These are phyloP conservation scores for Sander vitreus DNA, from an alignment of 2,113 vertebrate genomes.

Conservation along the genomic window DNA sequence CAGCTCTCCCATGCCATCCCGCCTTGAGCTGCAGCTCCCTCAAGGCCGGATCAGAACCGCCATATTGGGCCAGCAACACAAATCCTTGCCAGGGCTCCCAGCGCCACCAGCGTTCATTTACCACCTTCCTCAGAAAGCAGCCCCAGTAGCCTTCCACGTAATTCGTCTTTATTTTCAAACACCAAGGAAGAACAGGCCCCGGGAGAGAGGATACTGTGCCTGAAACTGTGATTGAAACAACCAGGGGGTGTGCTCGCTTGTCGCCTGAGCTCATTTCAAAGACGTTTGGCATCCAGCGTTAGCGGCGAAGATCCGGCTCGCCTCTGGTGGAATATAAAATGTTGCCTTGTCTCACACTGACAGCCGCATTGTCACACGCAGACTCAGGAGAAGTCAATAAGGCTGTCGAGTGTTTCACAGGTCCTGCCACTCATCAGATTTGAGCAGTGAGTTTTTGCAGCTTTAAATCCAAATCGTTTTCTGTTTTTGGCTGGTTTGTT, in stretches of 20 bases:
- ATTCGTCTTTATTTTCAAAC: constrained; percentile 56
- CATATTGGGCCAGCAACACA: constrained; percentile 17
- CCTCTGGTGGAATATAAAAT: constrained; percentile 61
- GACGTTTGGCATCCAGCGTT: constrained; percentile 57
- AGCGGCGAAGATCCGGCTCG: constrained; percentile 41
- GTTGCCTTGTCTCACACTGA: constrained; percentile 57
- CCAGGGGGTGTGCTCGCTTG: constrained; percentile 50
- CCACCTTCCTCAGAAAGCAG: constrained; percentile 37
- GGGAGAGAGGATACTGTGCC: constrained; percentile 36
- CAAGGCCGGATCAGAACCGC: constrained; percentile 54
- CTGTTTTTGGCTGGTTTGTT: constrained; percentile 16
- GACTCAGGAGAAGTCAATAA: constrained; percentile 66
- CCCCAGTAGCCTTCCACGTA: constrained; percentile 23
- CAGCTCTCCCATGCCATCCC: constrained; percentile 52
- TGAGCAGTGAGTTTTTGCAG: constrained; percentile 1
- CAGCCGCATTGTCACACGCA: constrained; percentile 62
- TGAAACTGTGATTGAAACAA: constrained; percentile 60
- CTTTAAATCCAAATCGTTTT: constrained; percentile 49
- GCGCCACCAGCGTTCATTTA: background rate
- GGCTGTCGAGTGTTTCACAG: constrained; percentile 55
- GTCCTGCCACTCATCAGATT: constrained; percentile 53
- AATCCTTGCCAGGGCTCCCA: constrained; percentile 41
- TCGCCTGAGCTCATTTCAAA: constrained; percentile 57
- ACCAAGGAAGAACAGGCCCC: constrained; percentile 36
- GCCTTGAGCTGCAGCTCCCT: constrained; percentile 52